phyloP scores from a whole-genome alignment of 2,797 vertebrate genomes.

The Limosa lapponica region DNA sequence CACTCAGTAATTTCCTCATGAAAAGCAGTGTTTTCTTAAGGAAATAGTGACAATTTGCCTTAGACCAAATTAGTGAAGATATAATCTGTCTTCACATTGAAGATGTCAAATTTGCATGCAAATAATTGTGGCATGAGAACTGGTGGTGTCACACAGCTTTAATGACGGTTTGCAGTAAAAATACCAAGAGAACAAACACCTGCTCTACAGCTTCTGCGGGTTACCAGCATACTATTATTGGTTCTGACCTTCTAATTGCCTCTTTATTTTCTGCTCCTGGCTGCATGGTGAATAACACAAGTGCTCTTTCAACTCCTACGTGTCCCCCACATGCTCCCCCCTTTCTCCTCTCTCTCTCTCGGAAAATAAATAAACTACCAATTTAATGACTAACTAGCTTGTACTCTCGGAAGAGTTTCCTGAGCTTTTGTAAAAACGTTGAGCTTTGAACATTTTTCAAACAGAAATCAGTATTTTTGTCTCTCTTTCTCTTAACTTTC shows the following conservation, averaged over 20 bases:
- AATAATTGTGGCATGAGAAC: conserved; percentile 3
- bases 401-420: conserved; percentile 19
- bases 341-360: background rate
- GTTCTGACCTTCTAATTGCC: conserved; percentile 71
- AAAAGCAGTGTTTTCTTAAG: conserved; percentile 40
- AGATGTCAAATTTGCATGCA: conserved; percentile 20
- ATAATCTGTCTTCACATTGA: conserved; percentile 25
- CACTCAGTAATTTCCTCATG: conserved; percentile 24
- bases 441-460: conserved; percentile 54
- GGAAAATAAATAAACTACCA: conserved; percentile 58
- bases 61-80: conserved; percentile 25
- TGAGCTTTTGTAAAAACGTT: background rate
- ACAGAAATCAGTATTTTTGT: conserved; percentile 18
- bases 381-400: conserved; percentile 57
- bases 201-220: background rate
- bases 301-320: conserved; percentile 40
- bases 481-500: background rate
- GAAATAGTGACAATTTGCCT: conserved; percentile 39
- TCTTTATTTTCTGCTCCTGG: conserved; percentile 51
- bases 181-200: conserved; percentile 1
- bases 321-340: background rate
- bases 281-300: background rate
- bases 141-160: background rate
- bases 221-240: conserved; percentile 40
- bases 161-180: conserved; percentile 24